Conservation (phyloP, 92 coral and sea anemone species). For the Porites cylindrica region DNA sequence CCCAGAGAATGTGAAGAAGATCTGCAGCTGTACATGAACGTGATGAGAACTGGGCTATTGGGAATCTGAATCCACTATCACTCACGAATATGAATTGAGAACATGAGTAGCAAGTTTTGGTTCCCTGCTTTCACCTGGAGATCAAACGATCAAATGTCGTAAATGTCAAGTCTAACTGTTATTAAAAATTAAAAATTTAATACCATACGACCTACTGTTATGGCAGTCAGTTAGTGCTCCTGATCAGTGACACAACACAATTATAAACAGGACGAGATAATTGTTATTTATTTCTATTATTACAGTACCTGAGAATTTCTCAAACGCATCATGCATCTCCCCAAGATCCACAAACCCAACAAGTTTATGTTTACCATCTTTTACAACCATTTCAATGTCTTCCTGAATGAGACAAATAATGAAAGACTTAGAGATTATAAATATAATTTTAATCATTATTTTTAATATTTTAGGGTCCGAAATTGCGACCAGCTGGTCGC, state of each 20-base stretch:
- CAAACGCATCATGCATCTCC: constrained; percentile 33
- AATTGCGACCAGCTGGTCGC: too few species aligned
- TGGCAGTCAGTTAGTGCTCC: too few species aligned
- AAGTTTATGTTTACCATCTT: constrained; percentile 42
- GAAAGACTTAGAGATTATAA: too few species aligned
- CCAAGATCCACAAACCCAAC: constrained; percentile 53
- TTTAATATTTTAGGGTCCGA: too few species aligned
- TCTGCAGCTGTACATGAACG: constrained; percentile 43
- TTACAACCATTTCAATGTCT: constrained; percentile 45
- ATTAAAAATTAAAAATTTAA: neutral
- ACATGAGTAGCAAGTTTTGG: constrained; percentile 60
- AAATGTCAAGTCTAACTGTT: neutral
- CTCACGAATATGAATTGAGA: constrained; percentile 52
- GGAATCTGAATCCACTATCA: constrained; percentile 62
- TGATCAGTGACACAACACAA: too few species aligned
- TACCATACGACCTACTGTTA: neutral
- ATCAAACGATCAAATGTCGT: neutral
- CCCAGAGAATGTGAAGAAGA: constrained; percentile 46
- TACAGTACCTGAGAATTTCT: constrained; percentile 30
- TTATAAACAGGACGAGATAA: too few species aligned
- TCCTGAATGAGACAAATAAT: constrained; percentile 16
- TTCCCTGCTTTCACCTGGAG: constrained; percentile 25
- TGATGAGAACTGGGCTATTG: constrained; percentile 63
- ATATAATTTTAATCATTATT: too few species aligned
- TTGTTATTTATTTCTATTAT: neutral